Percentiles rank a stretch among this genome's conserved stretches.
Evolutionary conservation across 2,888 invertebrate species (phyloP).

Genomic region (Synergus itoensis): DNA sequence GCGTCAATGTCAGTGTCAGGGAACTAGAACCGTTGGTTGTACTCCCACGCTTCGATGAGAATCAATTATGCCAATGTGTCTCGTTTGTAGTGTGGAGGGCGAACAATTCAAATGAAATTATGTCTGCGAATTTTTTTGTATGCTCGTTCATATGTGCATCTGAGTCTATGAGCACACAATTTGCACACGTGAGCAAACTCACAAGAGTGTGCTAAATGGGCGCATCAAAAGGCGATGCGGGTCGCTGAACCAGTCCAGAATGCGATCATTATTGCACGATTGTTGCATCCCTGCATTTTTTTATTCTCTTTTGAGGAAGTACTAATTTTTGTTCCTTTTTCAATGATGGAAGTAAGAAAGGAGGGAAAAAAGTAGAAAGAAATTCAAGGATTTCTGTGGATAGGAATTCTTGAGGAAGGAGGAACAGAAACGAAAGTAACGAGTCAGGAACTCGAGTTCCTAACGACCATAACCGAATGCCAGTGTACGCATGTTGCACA

Average conservation of each 20-base stretch:
- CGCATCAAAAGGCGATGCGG: constrained; percentile 52
- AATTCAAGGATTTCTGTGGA: neutral
- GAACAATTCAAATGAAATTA: constrained; percentile 72
- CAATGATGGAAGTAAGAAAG: neutral
- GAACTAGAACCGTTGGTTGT: constrained; percentile 32
- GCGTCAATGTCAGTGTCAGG: constrained; percentile 38
- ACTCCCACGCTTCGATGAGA: constrained; percentile 59
- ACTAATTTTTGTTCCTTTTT: constrained; percentile 4
- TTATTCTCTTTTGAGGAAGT: constrained; percentile 14
- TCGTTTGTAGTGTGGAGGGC: constrained; percentile 58
- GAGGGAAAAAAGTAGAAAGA: neutral
- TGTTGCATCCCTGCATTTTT: constrained; percentile 55
- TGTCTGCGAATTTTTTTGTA: constrained; percentile 58
- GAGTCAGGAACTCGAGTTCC: constrained; percentile 22
- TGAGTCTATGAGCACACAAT: constrained; percentile 38
- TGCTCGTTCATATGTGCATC: constrained; percentile 52
- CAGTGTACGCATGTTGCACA: constrained; percentile 30
- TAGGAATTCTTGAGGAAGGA: constrained; percentile 25
- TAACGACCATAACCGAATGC: constrained; percentile 39
- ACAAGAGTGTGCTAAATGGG: constrained; percentile 44
- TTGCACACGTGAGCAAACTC: constrained; percentile 19
- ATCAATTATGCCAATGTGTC: constrained; percentile 72
- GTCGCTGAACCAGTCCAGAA: constrained; percentile 64
- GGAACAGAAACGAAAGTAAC: constrained; percentile 38
- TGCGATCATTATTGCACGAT: constrained; percentile 52